A percentile compares a stretch with the other conserved stretches of the same genome.
phyloP scores from a whole-genome alignment of 2,113 vertebrate species.

The Oryctolagus cuniculus region DNA sequence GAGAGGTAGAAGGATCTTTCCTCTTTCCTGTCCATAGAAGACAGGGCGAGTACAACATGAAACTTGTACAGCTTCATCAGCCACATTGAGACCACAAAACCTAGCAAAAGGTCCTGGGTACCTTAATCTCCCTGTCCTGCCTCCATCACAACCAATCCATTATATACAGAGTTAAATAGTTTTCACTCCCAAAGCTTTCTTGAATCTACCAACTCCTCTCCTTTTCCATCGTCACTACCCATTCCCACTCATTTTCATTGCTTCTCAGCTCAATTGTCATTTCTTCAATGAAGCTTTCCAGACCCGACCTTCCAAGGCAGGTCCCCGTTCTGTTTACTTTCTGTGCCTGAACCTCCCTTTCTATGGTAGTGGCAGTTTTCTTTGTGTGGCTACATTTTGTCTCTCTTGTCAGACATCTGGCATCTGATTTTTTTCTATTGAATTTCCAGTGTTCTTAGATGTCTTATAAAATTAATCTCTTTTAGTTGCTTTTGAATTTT shows the following conservation, averaged over 20 bases:
- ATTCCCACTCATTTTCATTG: accelerated
- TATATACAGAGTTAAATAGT: not conserved
- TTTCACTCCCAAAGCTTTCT: not conserved
- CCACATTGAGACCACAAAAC: not conserved
- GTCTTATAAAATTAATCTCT: conserved; percentile 16
- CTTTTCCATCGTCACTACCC: no score
- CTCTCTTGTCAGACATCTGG: not conserved
- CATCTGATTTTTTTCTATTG: not conserved
- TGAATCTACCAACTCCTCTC: not conserved
- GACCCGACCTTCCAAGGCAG: accelerated
- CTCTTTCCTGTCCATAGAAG: not conserved
- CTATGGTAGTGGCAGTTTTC: not conserved
- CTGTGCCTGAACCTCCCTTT: not conserved
- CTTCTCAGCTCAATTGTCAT: not conserved
- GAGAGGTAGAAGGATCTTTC: not conserved
- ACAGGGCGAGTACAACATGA: not conserved
- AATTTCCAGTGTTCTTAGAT: not conserved
- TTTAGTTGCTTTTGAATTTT: conserved; percentile 14
- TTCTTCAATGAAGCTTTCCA: not conserved
- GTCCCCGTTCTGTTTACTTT: accelerated
- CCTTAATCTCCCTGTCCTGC: not conserved
- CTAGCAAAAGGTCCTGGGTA: not conserved
- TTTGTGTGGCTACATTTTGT: not conserved
- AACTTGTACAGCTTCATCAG: not conserved
- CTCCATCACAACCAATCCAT: not conserved